Conservation (phyloP, 2,888 invertebrate species). For the Sisyra nigra region DNA sequence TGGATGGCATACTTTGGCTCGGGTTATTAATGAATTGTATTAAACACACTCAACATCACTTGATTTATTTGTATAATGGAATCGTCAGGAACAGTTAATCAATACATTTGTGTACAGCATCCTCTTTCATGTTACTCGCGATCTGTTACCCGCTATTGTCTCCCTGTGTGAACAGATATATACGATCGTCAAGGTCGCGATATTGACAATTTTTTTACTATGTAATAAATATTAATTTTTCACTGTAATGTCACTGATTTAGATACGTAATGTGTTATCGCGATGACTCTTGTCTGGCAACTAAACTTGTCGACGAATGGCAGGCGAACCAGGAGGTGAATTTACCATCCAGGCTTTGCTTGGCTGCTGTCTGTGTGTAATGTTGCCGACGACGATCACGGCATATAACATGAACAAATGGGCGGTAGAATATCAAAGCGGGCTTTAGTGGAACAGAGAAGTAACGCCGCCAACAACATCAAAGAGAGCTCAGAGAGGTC, state of each 20-base stretch:
- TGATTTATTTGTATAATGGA: too few species aligned
- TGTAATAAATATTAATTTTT: too few species aligned
- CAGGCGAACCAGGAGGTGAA: constrained; percentile 13
- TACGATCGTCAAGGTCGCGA: too few species aligned
- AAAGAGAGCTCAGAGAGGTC: constrained; percentile 11
- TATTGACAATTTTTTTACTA: too few species aligned
- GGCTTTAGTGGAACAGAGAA: constrained; percentile 13
- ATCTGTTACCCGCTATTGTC: too few species aligned
- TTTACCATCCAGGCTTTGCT: constrained; percentile 4
- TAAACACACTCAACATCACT: too few species aligned
- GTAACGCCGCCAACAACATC: constrained; percentile 12
- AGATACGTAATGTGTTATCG: constrained; percentile 5
- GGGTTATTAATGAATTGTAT: too few species aligned
- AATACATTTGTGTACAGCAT: background rate
- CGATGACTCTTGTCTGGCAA: constrained; percentile 9
- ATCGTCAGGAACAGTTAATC: background rate
- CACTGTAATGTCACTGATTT: too few species aligned
- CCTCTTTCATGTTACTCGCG: constrained; percentile 1
- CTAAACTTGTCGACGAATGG: constrained; percentile 10
- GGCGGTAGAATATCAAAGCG: constrained; percentile 5
- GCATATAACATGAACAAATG: constrained; percentile 3
- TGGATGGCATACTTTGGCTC: background rate
- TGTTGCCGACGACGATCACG: constrained; percentile 8
- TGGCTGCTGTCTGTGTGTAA: background rate
- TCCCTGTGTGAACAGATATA: too few species aligned